Base-by-base conservation (phyloP, 2,113 vertebrate genomes). In the Myrmecophaga tridactyla region DNA sequence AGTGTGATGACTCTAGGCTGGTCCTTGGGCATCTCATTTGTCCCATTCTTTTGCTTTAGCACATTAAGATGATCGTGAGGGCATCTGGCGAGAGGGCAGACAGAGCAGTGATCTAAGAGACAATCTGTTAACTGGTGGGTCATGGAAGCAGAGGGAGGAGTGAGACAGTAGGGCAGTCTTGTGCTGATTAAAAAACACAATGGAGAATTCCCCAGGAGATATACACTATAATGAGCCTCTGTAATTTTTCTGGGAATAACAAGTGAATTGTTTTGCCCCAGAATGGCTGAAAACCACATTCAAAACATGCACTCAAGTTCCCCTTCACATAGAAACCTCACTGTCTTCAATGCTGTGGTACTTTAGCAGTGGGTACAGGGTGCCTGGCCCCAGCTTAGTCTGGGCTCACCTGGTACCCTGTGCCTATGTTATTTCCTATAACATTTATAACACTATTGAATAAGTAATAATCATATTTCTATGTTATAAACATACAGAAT, bases 91-190 rank as follows among this genome's bases (percentile, higher is more conserved):
- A 72, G 85, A 69, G 46, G 48, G 39, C n/a, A 11, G 3, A 4
- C 3, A 36, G 25, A n/a, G 3, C 48, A 75, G 15, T 5, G 15
- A 27, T 78, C 9, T 0, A 85, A 20, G 88, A 63, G 72, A 29
- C 76, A 39, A 18, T 39, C 36, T 72, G 48, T 83, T 20, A 34
- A 48, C 8, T 58, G 56, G 56, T 58, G 56, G 56, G 56, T 23
- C 21, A 20, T 21, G 48, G 48, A 65, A 21, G 31, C 34, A 21
- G 0, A 34, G 60, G 51, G 31, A 69, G 76, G n/a, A 36, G 36
- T 39, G 1, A 31, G 67, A 70, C 2, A 12, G 0, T 31, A 27
- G n/a, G 27, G 11, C 3, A 4, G 1, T 8, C 34, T 15, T 21
- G 10, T 78, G 80, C 75, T 6, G 0, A 7, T 6, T 9, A 3